These are phyloP conservation scores for Scaptomyza graminum DNA, from an alignment of 1,140 invertebrate genomes.

Conservation along the genomic window DNA sequence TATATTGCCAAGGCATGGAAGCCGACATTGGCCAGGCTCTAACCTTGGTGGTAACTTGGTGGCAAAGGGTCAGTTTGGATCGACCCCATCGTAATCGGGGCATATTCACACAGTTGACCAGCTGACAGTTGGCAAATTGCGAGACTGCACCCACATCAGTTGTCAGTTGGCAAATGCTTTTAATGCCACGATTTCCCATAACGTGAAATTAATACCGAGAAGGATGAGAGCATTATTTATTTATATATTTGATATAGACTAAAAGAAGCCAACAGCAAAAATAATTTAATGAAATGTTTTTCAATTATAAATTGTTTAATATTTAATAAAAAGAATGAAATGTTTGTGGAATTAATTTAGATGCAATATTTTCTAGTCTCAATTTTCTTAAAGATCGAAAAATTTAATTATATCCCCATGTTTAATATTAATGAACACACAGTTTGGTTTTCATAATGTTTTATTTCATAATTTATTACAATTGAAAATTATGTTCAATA, in stretches of 20 bases:
- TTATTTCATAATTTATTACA: conserved; percentile 82
- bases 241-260: background rate
- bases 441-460: conserved; percentile 73
- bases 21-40: conserved; percentile 9
- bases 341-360: no score
- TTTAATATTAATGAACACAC: no score
- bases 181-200: conserved; percentile 40
- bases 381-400: no score
- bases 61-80: conserved; percentile 14
- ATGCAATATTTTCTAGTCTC: no score
- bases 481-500: conserved; percentile 81
- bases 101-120: conserved; percentile 42
- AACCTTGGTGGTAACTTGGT: background rate
- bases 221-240: background rate
- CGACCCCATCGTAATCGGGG: background rate
- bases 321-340: no score
- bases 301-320: no score
- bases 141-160: conserved; percentile 61
- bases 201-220: background rate
- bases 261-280: no score
- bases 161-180: conserved; percentile 47
- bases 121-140: conserved; percentile 71
- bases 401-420: no score
- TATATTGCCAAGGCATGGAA: conserved; percentile 40
- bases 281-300: no score